phyloP scores from a whole-genome alignment of 2,113 vertebrate genomes.

The Spea multiplicata region DNA sequence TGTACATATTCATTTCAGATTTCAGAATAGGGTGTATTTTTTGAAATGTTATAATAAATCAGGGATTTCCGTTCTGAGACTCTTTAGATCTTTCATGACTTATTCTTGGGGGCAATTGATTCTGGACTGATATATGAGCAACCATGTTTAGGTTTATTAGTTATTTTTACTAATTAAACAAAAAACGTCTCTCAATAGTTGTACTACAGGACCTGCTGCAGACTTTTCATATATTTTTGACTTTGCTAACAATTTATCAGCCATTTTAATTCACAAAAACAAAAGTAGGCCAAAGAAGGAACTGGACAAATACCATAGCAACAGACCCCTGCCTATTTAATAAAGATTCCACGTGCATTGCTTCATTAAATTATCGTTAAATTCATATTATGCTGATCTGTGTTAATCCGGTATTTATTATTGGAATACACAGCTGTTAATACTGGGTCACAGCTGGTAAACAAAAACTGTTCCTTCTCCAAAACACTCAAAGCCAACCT shows the following conservation, averaged over 20 bases:
- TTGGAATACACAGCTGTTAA: slow-evolving; percentile 9
- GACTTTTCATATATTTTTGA: background rate
- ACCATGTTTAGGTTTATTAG: too few relatives aligned
- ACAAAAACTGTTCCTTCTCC: background rate
- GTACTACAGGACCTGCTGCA: background rate
- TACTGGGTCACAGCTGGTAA: slow-evolving; percentile 1
- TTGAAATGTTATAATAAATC: too few relatives aligned
- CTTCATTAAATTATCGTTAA: background rate
- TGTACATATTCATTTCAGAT: too few relatives aligned
- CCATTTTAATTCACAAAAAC: background rate
- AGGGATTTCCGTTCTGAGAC: too few relatives aligned
- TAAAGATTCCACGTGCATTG: background rate
- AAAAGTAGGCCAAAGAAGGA: background rate
- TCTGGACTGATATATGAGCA: too few relatives aligned
- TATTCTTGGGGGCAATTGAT: too few relatives aligned
- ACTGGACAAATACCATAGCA: background rate
- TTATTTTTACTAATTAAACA: too few relatives aligned
- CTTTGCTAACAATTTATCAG: background rate
- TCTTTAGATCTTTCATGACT: too few relatives aligned
- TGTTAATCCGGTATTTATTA: background rate
- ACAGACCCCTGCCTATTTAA: background rate
- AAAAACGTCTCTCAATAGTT: too few relatives aligned
- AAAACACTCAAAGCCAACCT: background rate
- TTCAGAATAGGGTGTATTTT: too few relatives aligned
- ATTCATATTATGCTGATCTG: slow-evolving; percentile 5